These are phyloP conservation scores for Coregonus ussuriensis DNA, from an alignment of 2,797 vertebrate genomes.

Conservation along the genomic window DNA sequence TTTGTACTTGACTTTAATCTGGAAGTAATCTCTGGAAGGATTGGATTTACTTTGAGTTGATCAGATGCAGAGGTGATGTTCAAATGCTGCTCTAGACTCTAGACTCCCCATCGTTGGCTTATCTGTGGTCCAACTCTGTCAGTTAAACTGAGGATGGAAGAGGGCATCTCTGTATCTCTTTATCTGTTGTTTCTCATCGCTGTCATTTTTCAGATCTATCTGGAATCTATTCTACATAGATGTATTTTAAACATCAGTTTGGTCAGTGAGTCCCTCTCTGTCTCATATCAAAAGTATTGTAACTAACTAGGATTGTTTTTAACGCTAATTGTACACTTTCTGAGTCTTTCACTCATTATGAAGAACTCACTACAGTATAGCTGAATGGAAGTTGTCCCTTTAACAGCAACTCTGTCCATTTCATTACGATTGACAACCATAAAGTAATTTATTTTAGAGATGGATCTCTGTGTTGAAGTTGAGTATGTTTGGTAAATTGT, in stretches of 20 bases:
- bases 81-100: conserved; percentile 23
- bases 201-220: background rate
- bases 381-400: conserved; percentile 25
- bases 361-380: conserved; percentile 21
- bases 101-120: conserved; percentile 19
- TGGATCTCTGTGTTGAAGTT: background rate
- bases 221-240: conserved; percentile 39
- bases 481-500: conserved; percentile 1
- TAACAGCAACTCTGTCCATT: background rate
- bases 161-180: conserved; percentile 33
- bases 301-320: conserved; percentile 25
- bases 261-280: conserved; percentile 27
- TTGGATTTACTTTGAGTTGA: conserved; percentile 8
- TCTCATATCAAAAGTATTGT: background rate
- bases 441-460: background rate
- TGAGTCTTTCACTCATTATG: conserved; percentile 43
- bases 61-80: background rate
- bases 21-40: conserved; percentile 15
- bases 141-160: conserved; percentile 13
- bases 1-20: conserved; percentile 23
- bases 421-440: background rate
- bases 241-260: conserved; percentile 26
- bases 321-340: conserved; percentile 49
- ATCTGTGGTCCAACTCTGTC: conserved; percentile 18
- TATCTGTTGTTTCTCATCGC: conserved; percentile 9